A percentile compares a stretch with the other conserved stretches of the same genome.
phyloP scores from a whole-genome alignment of 1,140 invertebrate genomes.

The Chionoecetes opilio region DNA sequence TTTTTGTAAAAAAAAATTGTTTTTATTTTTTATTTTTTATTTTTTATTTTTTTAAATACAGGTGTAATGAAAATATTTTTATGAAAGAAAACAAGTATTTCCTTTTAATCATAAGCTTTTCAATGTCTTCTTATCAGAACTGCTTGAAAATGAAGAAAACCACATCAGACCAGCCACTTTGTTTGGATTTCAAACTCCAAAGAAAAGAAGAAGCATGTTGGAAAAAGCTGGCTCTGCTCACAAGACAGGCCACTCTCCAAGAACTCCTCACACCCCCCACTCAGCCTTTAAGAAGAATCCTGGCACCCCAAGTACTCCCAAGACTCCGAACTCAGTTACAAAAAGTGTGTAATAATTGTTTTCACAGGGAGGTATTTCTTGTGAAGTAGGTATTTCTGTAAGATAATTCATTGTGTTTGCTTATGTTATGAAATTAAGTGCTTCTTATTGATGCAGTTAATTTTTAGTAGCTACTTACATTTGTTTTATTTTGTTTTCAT shows the following conservation, averaged over 20 bases:
- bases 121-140: not conserved
- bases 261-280: slow-evolving; percentile 35
- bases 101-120: too few relatives aligned
- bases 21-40: too few relatives aligned
- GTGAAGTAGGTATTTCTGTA: too few relatives aligned
- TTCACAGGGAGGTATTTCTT: too few relatives aligned
- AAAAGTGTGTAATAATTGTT: slow-evolving; percentile 21
- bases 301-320: slow-evolving; percentile 33
- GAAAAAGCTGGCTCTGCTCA: slow-evolving; percentile 54
- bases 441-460: not conserved
- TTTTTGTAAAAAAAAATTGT: too few relatives aligned
- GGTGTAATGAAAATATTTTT: too few relatives aligned
- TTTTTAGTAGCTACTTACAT: too few relatives aligned
- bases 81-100: too few relatives aligned
- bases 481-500: too few relatives aligned
- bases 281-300: not conserved
- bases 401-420: too few relatives aligned
- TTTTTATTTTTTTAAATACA: too few relatives aligned
- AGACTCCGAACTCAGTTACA: slow-evolving; percentile 17
- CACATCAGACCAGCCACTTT: not conserved
- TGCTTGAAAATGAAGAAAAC: slow-evolving; percentile 52
- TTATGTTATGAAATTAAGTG: too few relatives aligned
- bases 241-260: not conserved
- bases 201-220: slow-evolving; percentile 51
- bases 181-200: slow-evolving; percentile 62